Conservation (phyloP, 2,888 invertebrate genomes). For the Loripinus fragilis region DNA sequence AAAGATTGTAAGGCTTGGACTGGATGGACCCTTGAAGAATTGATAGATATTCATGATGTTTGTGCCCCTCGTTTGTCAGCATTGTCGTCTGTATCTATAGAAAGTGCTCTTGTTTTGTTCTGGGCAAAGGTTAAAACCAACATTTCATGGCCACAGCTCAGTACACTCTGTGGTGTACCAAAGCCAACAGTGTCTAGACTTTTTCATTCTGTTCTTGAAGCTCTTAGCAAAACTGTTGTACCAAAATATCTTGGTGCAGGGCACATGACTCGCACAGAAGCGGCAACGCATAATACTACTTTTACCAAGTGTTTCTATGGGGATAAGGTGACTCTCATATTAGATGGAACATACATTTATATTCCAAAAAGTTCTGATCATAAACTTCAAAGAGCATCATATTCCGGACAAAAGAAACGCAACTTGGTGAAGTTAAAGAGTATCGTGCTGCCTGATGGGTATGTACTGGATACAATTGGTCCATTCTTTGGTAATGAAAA, state of each 20-base stretch:
- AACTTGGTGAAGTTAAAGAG: slow-evolving; percentile 27
- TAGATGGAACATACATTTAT: slow-evolving; percentile 24
- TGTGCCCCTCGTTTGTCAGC: not conserved
- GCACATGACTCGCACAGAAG: slow-evolving; percentile 16
- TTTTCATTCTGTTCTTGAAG: slow-evolving; percentile 19
- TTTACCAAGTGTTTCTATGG: slow-evolving; percentile 27
- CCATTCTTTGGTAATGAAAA: slow-evolving; percentile 17
- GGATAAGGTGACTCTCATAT: slow-evolving; percentile 10
- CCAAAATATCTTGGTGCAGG: slow-evolving; percentile 1
- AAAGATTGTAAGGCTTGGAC: slow-evolving; percentile 21
- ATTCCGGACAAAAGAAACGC: slow-evolving; percentile 3
- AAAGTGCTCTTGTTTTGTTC: slow-evolving; percentile 20
- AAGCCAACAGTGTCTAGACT: not conserved
- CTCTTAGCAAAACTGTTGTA: slow-evolving; percentile 16
- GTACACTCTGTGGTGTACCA: slow-evolving; percentile 11
- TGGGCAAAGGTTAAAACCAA: slow-evolving; percentile 22
- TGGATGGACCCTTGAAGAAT: not conserved
- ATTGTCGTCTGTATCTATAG: not conserved
- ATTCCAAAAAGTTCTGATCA: slow-evolving; percentile 18
- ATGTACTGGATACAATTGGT: slow-evolving; percentile 12
- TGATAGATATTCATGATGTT: not conserved
- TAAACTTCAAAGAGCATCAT: slow-evolving; percentile 7
- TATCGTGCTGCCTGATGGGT: slow-evolving; percentile 26
- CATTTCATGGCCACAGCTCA: slow-evolving; percentile 18
- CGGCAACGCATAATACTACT: slow-evolving; percentile 11